phyloP scores from a whole-genome alignment of 1,140 invertebrate genomes.

The Procambarus clarkii region DNA sequence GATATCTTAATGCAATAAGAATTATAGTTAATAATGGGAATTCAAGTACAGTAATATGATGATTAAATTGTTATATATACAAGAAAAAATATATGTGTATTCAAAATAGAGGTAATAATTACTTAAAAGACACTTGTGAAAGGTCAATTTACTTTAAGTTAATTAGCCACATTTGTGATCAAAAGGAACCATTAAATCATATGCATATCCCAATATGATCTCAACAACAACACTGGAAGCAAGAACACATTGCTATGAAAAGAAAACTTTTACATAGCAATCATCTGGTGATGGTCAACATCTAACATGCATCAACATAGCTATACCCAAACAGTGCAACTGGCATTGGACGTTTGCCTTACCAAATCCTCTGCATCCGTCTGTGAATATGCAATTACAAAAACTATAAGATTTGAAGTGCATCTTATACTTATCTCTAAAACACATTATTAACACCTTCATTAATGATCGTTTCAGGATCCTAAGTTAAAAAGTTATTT shows the following conservation, averaged over 20 bases:
- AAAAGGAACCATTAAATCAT: neutral
- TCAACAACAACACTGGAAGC: neutral
- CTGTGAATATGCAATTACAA: slow-evolving; percentile 57
- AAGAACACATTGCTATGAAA: neutral
- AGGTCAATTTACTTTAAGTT: neutral
- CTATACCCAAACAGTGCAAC: slow-evolving; percentile 30
- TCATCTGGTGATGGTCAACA: neutral
- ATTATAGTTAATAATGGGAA: too few species aligned
- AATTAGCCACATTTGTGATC: neutral
- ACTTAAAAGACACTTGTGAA: neutral
- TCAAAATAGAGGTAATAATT: too few species aligned
- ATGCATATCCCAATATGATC: neutral
- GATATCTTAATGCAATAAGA: too few species aligned
- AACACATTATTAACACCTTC: too few species aligned
- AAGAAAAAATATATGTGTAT: too few species aligned
- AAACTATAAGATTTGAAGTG: slow-evolving; percentile 31
- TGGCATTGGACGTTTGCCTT: slow-evolving; percentile 33
- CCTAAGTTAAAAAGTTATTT: neutral
- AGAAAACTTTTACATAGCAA: slow-evolving; percentile 12
- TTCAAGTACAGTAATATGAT: too few species aligned
- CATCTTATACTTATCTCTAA: neutral
- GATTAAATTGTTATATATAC: too few species aligned
- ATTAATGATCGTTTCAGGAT: neutral
- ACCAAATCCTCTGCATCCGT: slow-evolving; percentile 61
- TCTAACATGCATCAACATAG: slow-evolving; percentile 32